phyloP scores from a whole-genome alignment of 2,888 invertebrate species.

The Apamea monoglypha region DNA sequence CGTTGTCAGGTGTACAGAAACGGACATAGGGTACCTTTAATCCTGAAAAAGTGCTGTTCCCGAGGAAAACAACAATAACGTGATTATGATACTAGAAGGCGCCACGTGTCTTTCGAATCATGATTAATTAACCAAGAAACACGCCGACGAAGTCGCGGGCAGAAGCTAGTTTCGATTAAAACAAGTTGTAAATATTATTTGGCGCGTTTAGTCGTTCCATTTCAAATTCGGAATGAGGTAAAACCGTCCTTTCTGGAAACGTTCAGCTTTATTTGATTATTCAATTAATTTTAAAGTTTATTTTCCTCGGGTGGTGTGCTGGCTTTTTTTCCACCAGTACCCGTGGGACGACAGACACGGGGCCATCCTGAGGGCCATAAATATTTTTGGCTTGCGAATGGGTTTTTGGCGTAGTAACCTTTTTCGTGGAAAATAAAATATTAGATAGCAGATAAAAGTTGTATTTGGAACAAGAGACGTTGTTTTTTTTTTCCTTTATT shows the following conservation, averaged over 20 bases:
- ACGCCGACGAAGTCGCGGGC: too few relatives aligned
- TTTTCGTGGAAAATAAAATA: conserved; percentile 55
- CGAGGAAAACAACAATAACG: too few relatives aligned
- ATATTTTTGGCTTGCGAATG: conserved; percentile 60
- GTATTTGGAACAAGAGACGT: conserved; percentile 14
- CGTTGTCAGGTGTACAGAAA: too few relatives aligned
- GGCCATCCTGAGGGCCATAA: conserved; percentile 59
- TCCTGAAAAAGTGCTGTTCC: too few relatives aligned
- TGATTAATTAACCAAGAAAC: too few relatives aligned
- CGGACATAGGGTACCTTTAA: too few relatives aligned
- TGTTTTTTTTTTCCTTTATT: conserved; percentile 3
- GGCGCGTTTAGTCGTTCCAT: conserved; percentile 12
- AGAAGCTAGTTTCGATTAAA: background rate
- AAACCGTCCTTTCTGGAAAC: conserved; percentile 26
- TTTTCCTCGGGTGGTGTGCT: conserved; percentile 41
- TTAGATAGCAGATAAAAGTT: conserved; percentile 40
- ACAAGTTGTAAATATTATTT: conserved; percentile 2
- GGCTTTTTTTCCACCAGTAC: conserved; percentile 51
- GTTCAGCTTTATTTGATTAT: conserved; percentile 64
- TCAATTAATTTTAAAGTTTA: conserved; percentile 68
- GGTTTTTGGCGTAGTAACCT: conserved; percentile 46
- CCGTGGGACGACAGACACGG: conserved; percentile 52
- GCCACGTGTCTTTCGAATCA: too few relatives aligned
- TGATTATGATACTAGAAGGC: too few relatives aligned
- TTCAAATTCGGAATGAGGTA: conserved; percentile 1